Evolutionary conservation across 2,888 invertebrate species (phyloP), one percentile per base, ranked within the genome.

Genomic region (Eilema griseolum): DNA sequence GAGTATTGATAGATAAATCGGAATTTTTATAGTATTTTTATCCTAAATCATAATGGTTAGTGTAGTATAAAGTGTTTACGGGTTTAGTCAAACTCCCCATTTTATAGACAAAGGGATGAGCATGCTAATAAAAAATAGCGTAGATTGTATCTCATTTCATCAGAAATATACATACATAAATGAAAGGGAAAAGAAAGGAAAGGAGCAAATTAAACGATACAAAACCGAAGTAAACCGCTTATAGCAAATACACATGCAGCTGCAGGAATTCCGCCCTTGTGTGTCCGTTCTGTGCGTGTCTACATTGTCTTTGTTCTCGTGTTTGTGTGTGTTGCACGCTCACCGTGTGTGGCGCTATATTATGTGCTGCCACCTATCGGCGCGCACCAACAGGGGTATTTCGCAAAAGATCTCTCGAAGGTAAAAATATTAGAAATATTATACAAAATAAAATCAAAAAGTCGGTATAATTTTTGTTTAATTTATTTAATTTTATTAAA

Each of bases 401-500:
- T 98, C 98, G 98, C 98, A 98, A 98, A 98, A 97, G 98, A 97
- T 98, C 98, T 97, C 98, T 98, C 97, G 98, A 98, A 98, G 98
- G 98, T 98, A 98, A 98, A 97, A 97, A 96, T 71, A 90, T 88
- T 93, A 92, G 90, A 91, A 89, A 89, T 92, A 91, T 87, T 92
- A 88, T 90, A 90, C 88, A 88, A 90, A 90, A 85, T 76, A 75
- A 81, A 82, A 77, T 85, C 87, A 88, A 91, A 90, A 88, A 86
- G 84, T 92, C 92, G 90, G 91, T 91, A 93, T 91, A 90, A 88
- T 92, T 92, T 72, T 24, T 52, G 57, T 69, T 87, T 88, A 89
- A 87, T 81, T 89, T 79, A 76, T 86, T 89, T 92, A 90, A 80
- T 81, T 85, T n/a, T 90, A 8, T 89, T 77, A 75, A 65, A 83